Conservation (phyloP, 2,113 vertebrate species). For the Clarias batrachus region DNA sequence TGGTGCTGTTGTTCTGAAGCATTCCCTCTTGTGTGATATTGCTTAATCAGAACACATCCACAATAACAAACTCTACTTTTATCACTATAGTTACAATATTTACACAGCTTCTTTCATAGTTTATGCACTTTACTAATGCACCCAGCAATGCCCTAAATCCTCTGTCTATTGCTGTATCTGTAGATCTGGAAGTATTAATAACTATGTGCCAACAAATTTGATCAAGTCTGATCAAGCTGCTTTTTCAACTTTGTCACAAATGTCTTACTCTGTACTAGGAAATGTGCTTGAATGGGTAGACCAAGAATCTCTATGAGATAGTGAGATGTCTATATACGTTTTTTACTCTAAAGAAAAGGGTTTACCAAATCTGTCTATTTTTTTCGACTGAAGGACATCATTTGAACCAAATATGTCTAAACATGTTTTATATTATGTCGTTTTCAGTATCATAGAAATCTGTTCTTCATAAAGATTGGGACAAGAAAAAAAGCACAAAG, state of each 20-base stretch:
- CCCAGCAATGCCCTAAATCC: not conserved
- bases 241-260: too few species aligned
- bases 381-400: not conserved
- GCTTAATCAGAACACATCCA: not conserved
- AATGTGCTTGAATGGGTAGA: not conserved
- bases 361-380: not conserved
- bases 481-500: not conserved
- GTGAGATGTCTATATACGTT: not conserved
- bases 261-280: not conserved
- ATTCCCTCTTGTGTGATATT: too few species aligned
- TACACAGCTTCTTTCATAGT: not conserved
- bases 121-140: not conserved
- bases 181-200: not conserved
- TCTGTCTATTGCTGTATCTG: not conserved
- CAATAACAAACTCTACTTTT: not conserved
- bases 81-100: not conserved
- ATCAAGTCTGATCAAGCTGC: not conserved
- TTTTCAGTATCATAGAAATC: not conserved
- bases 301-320: not conserved
- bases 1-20: too few species aligned
- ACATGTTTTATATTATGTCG: not conserved
- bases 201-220: not conserved
- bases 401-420: not conserved
- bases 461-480: constrained; percentile 9
- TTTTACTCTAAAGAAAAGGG: not conserved